Evolutionary conservation across 2,113 vertebrate genomes (phyloP).

Genomic region (Talpa occidentalis): DNA sequence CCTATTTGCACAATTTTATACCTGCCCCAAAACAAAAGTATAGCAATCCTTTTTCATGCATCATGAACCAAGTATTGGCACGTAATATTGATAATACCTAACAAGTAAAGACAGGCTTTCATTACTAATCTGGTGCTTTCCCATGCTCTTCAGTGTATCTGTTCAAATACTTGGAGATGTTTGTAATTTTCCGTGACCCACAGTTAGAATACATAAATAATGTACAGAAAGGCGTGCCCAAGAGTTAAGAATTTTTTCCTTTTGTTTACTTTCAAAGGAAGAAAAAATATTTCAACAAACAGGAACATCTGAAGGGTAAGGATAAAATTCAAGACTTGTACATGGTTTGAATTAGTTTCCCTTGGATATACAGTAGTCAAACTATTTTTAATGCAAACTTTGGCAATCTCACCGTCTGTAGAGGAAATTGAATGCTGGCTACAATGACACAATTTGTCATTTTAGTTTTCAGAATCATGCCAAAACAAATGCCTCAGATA

Average conservation of each 20-base stretch:
- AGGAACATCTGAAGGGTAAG: conserved; percentile 7
- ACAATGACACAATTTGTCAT: not conserved
- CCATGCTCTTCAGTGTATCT: not conserved
- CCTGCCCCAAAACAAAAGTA: conserved; percentile 33
- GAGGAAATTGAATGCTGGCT: not conserved
- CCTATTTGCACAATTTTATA: not conserved
- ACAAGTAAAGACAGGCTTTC: conserved; percentile 67
- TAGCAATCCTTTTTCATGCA: not conserved
- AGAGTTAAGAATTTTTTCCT: not conserved
- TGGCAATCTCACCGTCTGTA: conserved; percentile 7
- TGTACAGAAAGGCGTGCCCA: not conserved
- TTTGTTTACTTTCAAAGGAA: conserved; percentile 56
- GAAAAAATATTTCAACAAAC: conserved; percentile 43
- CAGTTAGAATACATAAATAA: not conserved
- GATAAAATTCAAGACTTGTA: not conserved
- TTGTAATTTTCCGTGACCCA: not conserved
- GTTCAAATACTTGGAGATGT: conserved; percentile 18
- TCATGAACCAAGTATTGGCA: not conserved
- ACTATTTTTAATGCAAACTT: conserved; percentile 34
- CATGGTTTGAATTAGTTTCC: conserved; percentile 48
- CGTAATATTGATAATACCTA: conserved; percentile 46
- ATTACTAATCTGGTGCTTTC: not conserved
- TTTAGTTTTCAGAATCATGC: conserved; percentile 50
- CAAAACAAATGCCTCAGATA: conserved; percentile 41
- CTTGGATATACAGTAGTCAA: not conserved